Evolutionary conservation across 2,797 vertebrate genomes (phyloP), one percentile per base, ranked within the genome.

Genomic region (Neosilurus hyrtlii): DNA sequence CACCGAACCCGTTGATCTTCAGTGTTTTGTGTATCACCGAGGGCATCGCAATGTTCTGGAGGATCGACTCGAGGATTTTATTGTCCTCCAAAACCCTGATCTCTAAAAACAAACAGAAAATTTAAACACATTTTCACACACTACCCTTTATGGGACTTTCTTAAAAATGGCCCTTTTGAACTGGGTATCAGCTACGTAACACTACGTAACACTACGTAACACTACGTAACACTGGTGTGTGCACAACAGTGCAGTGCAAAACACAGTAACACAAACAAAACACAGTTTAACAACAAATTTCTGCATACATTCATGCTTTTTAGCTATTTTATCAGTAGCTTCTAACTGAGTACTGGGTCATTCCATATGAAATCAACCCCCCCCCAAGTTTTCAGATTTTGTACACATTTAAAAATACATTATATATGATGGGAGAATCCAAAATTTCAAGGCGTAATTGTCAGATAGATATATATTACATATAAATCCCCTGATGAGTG

Each of bases 11-110:
- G 72, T 75, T 88, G 7, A 97, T 65, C 52, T 0, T 75, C 89
- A 99, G 88, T n/a, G 5, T 85, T 4, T 4, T 84, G 35, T 90
- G 66, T 0, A 9, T 83, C 91, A 95, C 93, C 9, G 90, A 93
- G 68, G 98, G 97, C 95, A 99, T 96, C 72, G 94, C 90, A 83
- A 97, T 88, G 43, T 93, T 86, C 66, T 94, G 83, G 80, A 97
- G 91, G 18, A 89, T 79, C 56, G 80, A 83, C n/a, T 85, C 80
- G 88, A 99, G 91, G 5, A 81, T 88, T 5, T 82, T 87, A 85
- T 99, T 99, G 67, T 95, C 91, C 93, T 99, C 96, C 88, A 99
- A 87, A 87, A 86, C 68, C 18, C 86, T 88, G 24, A 96, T 66
- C 88, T 95, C 97, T 98, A 82, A 57, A 89, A 77, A 71, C 9